These are phyloP conservation scores for Echinarachnius parma DNA, from an alignment of 53 echinoderm and acorn worm species.

Conservation along the genomic window DNA sequence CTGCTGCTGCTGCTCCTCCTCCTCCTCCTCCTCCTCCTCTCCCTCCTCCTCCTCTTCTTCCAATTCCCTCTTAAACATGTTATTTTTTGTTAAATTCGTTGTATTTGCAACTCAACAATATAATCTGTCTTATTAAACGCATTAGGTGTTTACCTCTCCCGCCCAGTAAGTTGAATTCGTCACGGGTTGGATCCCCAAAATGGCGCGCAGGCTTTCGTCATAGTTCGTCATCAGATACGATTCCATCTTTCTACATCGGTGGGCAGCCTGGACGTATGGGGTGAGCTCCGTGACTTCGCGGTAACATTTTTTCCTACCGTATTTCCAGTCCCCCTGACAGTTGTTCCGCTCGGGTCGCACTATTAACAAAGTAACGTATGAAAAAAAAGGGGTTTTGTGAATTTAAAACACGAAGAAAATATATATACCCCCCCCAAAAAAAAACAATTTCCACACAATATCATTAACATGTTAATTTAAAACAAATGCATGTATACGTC, in stretches of 20 bases:
- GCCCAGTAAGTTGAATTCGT: neutral
- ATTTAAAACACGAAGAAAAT: too few species aligned
- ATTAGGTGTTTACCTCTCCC: neutral
- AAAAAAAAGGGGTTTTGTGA: neutral
- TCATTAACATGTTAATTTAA: neutral
- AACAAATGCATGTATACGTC: too few species aligned
- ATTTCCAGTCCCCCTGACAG: slow-evolving; percentile 10
- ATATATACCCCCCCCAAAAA: neutral
- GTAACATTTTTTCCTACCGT: slow-evolving; percentile 9
- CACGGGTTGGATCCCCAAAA: too few species aligned
- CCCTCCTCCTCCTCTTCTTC: too few species aligned
- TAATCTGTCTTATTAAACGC: too few species aligned
- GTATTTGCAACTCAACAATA: too few species aligned
- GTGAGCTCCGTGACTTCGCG: neutral
- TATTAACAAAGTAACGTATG: neutral
- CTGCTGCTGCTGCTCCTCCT: too few species aligned
- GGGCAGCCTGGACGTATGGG: slow-evolving; percentile 8
- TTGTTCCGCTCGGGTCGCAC: slow-evolving; percentile 2
- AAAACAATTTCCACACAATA: neutral
- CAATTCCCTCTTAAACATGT: too few species aligned
- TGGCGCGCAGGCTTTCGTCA: neutral
- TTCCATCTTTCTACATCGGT: slow-evolving; percentile 13
- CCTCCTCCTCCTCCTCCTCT: too few species aligned
- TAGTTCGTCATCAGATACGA: neutral
- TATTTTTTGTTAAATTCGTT: too few species aligned